Evolutionary conservation across 2,797 vertebrate species (phyloP).

Genomic region (Acipenser transmontanus): DNA sequence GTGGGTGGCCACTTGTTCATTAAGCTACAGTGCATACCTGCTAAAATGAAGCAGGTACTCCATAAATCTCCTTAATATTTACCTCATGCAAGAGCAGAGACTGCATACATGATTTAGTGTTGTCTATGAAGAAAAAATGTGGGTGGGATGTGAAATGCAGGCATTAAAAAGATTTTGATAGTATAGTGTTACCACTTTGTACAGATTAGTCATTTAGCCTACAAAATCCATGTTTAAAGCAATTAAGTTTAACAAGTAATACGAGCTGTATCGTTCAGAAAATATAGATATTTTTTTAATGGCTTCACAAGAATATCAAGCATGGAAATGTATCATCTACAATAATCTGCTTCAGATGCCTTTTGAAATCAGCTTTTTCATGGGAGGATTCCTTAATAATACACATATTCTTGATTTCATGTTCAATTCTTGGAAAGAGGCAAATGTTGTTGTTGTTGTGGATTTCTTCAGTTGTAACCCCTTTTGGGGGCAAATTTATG

Average conservation of each 20-base stretch:
- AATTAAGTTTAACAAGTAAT: constrained; percentile 2
- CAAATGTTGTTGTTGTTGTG: too few relatives aligned
- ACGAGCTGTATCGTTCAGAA: neutral
- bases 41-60: constrained; percentile 43
- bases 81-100: constrained; percentile 50
- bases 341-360: too few relatives aligned
- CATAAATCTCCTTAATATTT: constrained; percentile 53
- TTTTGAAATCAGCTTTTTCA: too few relatives aligned
- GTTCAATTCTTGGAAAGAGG: too few relatives aligned
- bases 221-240: constrained; percentile 20
- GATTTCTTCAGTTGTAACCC: too few relatives aligned
- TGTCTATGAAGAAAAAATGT: neutral
- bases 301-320: too few relatives aligned
- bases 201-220: constrained; percentile 19
- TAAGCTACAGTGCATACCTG: constrained; percentile 39
- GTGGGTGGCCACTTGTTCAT: constrained; percentile 42
- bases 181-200: constrained; percentile 19
- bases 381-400: too few relatives aligned
- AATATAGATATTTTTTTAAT: too few relatives aligned
- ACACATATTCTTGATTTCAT: too few relatives aligned
- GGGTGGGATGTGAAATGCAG: neutral
- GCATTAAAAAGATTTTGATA: constrained; percentile 6
- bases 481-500: too few relatives aligned
- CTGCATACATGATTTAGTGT: neutral
- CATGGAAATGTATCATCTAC: too few relatives aligned